phyloP scores from a whole-genome alignment of 2,888 invertebrate genomes.

The Sinelater perroti region DNA sequence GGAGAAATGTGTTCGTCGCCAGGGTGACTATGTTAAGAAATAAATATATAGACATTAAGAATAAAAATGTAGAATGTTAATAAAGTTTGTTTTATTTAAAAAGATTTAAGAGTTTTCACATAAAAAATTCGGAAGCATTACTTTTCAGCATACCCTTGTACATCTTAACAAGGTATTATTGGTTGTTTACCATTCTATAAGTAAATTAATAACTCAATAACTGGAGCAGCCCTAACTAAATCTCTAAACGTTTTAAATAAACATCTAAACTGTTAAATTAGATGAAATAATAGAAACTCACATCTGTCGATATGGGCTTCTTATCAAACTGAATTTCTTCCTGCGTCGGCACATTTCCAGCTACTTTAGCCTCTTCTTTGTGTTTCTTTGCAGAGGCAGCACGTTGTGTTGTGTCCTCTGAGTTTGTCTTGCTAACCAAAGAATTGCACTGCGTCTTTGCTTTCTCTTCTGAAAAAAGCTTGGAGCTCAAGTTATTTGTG shows the following conservation, averaged over 20 bases:
- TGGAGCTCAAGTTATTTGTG: not conserved
- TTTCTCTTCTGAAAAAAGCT: slow-evolving; percentile 5
- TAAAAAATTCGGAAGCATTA: too few relatives aligned
- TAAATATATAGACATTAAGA: too few relatives aligned
- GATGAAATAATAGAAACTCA: slow-evolving; percentile 17
- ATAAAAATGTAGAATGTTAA: too few relatives aligned
- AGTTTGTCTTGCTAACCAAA: not conserved
- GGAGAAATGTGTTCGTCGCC: too few relatives aligned
- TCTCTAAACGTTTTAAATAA: too few relatives aligned
- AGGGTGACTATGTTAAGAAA: too few relatives aligned
- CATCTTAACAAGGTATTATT: not conserved
- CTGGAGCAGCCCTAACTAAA: too few relatives aligned
- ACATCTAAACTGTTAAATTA: too few relatives aligned
- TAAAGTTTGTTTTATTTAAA: too few relatives aligned
- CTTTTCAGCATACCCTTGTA: not conserved
- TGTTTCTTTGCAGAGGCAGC: slow-evolving; percentile 5
- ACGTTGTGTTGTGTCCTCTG: not conserved
- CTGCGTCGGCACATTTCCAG: slow-evolving; percentile 17
- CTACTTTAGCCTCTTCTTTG: slow-evolving; percentile 18
- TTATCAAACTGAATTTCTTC: slow-evolving; percentile 41
- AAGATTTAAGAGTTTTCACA: too few relatives aligned
- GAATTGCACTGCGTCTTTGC: slow-evolving; percentile 21
- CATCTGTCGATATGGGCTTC: slow-evolving; percentile 33
- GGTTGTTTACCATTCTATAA: too few relatives aligned
- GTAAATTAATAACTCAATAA: too few relatives aligned